These are phyloP conservation scores for Acanthosepion lycidas DNA, from an alignment of 2,888 invertebrate species.

Conservation along the genomic window DNA sequence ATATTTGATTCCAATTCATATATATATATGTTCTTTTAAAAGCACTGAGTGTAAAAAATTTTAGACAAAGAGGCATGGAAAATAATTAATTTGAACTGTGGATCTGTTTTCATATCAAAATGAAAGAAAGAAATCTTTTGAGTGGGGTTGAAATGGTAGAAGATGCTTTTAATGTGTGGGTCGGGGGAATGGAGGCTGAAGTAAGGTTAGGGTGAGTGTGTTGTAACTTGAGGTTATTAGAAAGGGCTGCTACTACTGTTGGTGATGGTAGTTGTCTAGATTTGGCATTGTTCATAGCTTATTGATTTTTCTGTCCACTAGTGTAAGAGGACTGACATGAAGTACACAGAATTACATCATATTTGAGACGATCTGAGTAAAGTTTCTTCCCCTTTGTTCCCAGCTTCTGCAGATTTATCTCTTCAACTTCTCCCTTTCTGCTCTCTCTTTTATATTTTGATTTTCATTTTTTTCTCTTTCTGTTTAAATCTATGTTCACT, in stretches of 20 bases:
- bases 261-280: background rate
- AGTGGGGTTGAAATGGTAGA: background rate
- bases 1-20: no score
- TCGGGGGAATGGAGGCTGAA: background rate
- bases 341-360: background rate
- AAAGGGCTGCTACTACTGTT: background rate
- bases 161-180: background rate
- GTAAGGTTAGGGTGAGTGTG: background rate
- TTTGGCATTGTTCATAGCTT: background rate
- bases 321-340: background rate
- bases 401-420: background rate
- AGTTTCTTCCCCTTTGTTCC: background rate
- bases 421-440: background rate
- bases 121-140: background rate
- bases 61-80: background rate
- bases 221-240: conserved; percentile 33
- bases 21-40: no score
- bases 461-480: background rate
- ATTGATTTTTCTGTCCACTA: background rate
- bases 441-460: background rate
- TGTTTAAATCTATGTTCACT: background rate
- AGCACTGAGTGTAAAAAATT: background rate
- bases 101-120: background rate
- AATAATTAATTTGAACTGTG: background rate
- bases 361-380: background rate